Percentiles rank a stretch among this genome's conserved stretches.
Evolutionary conservation across 2,888 invertebrate genomes (phyloP).

Genomic region (Pseudococcus jackbeardsleyi): DNA sequence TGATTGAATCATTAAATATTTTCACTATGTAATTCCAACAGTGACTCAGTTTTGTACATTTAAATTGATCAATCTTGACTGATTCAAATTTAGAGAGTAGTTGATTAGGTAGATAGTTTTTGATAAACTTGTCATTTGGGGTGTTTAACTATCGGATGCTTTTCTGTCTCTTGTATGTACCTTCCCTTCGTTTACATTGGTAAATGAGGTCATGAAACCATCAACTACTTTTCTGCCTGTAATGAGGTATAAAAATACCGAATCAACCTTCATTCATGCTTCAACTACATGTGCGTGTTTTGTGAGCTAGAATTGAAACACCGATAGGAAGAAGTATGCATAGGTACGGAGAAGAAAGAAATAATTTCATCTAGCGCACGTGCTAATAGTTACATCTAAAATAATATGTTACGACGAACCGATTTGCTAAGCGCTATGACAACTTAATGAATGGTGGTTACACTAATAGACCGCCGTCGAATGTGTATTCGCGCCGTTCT

Average conservation of each 20-base stretch:
- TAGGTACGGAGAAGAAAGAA: neutral
- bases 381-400: slow-evolving; percentile 26
- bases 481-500: slow-evolving; percentile 6
- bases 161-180: too few relatives aligned
- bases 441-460: slow-evolving; percentile 60
- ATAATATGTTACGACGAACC: slow-evolving; percentile 55
- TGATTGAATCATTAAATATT: too few relatives aligned
- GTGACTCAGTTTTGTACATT: too few relatives aligned
- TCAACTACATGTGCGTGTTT: neutral
- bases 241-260: neutral
- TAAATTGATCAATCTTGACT: too few relatives aligned
- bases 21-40: too few relatives aligned
- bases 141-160: too few relatives aligned
- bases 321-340: neutral
- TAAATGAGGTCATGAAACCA: neutral
- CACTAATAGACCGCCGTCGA: slow-evolving; percentile 51
- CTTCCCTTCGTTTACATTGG: neutral
- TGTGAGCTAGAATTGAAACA: neutral
- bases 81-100: too few relatives aligned
- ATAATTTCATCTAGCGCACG: slow-evolving; percentile 29
- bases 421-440: slow-evolving; percentile 55
- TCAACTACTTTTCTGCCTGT: neutral
- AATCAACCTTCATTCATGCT: neutral
- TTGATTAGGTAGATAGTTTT: too few relatives aligned
- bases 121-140: too few relatives aligned